These are phyloP conservation scores for Picathartes gymnocephalus DNA, from an alignment of 2,113 vertebrate species.

Conservation along the genomic window DNA sequence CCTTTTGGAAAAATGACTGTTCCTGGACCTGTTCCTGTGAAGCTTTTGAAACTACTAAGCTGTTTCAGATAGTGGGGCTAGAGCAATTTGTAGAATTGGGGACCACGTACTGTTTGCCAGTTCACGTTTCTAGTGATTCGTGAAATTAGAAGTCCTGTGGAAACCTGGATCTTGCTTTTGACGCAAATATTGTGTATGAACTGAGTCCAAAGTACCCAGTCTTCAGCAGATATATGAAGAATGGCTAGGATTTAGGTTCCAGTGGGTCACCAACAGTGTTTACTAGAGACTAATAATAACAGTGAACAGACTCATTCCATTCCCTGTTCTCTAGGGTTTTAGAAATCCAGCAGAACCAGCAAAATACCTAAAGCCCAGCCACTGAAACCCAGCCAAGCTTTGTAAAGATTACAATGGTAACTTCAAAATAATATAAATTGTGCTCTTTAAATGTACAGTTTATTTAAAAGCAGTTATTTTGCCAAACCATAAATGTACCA, in stretches of 20 bases:
- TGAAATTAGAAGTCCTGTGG: neutral
- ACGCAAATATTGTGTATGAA: neutral
- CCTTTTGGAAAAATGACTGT: neutral
- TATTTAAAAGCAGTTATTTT: constrained; percentile 41
- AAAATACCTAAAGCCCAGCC: constrained; percentile 45
- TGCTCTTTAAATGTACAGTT: constrained; percentile 28
- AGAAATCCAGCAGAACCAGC: constrained; percentile 61
- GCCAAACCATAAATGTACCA: constrained; percentile 11
- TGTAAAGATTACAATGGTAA: constrained; percentile 43
- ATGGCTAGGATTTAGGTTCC: neutral
- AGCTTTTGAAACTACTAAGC: neutral
- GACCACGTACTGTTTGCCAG: neutral
- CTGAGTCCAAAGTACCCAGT: neutral
- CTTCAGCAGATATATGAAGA: neutral
- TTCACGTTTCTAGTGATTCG: neutral
- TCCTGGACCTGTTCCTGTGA: neutral
- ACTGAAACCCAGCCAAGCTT: constrained; percentile 47
- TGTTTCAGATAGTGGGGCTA: neutral
- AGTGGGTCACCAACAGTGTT: neutral
- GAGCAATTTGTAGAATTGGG: neutral
- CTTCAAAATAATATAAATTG: constrained; percentile 47
- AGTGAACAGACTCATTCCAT: constrained; percentile 15
- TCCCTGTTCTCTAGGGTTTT: constrained; percentile 38
- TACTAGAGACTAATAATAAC: constrained; percentile 29
- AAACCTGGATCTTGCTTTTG: neutral